A percentile compares a stretch with the other conserved stretches of the same genome.
Conservation (phyloP, 2,888 invertebrate species). For the Pecten maximus region DNA sequence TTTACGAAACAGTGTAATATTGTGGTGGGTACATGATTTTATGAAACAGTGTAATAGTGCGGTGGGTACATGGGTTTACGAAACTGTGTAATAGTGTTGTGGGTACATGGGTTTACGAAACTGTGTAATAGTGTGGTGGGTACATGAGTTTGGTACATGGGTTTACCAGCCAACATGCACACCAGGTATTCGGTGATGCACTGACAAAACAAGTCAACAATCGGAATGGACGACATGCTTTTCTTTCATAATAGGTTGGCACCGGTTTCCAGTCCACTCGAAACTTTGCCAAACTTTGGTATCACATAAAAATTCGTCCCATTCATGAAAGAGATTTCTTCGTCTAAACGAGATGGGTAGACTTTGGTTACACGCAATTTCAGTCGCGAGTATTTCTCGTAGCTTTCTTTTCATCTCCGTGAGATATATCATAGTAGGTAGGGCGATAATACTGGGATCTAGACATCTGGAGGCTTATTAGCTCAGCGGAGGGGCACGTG, state of each 20-base stretch:
- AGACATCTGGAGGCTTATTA: constrained; percentile 27
- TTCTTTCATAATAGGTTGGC: not conserved
- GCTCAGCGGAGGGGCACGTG: not conserved
- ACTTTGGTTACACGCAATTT: constrained; percentile 11
- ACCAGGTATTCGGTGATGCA: not conserved
- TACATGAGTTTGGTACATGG: too few species aligned
- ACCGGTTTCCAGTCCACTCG: not conserved
- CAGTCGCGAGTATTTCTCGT: not conserved
- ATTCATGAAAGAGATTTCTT: constrained; percentile 5
- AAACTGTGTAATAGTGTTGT: too few species aligned
- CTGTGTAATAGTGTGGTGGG: not conserved
- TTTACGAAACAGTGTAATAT: not conserved
- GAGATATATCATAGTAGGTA: not conserved
- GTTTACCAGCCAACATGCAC: too few species aligned
- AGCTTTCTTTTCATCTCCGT: not conserved
- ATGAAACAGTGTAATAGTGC: not conserved
- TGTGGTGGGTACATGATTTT: not conserved
- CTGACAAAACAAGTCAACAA: not conserved
- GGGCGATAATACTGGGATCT: not conserved
- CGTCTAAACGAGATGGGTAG: constrained; percentile 11
- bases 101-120: too few species aligned
- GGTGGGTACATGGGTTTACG: not conserved
- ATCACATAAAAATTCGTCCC: not conserved
- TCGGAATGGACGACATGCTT: not conserved
- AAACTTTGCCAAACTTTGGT: not conserved